Conservation (phyloP, 2,888 invertebrate species). For the Thalpophila matura region DNA sequence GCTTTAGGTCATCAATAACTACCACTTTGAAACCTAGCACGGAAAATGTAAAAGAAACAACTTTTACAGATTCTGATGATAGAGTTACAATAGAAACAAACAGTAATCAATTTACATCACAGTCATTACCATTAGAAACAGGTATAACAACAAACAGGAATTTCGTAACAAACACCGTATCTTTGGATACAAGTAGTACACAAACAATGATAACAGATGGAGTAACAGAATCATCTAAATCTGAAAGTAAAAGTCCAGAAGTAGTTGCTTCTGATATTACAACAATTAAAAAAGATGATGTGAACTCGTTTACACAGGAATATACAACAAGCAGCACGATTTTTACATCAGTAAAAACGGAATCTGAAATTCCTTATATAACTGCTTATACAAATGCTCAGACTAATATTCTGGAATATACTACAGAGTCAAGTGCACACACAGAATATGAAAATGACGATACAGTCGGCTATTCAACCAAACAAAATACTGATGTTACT, state of each 20-base stretch:
- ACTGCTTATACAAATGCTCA: conserved; percentile 21
- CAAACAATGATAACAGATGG: conserved; percentile 5
- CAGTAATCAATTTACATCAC: background rate
- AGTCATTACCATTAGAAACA: conserved; percentile 1
- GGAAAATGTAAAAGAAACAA: background rate
- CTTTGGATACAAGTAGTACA: conserved; percentile 4
- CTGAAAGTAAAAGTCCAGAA: conserved; percentile 11
- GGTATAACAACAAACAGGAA: conserved; percentile 9
- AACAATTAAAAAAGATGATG: background rate
- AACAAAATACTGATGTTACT: background rate
- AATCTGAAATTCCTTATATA: conserved; percentile 1
- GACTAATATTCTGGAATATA: background rate
- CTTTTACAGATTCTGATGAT: conserved; percentile 6
- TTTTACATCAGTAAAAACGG: background rate
- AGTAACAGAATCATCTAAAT: conserved; percentile 7
- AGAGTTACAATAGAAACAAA: background rate
- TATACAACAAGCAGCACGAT: conserved; percentile 7
- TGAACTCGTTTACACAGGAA: background rate
- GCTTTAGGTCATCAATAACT: background rate
- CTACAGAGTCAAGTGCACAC: background rate
- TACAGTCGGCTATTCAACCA: background rate
- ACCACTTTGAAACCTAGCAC: conserved; percentile 19
- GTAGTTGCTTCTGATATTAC: background rate
- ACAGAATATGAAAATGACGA: background rate
- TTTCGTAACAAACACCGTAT: background rate